Percentiles rank a stretch among this genome's conserved stretches.
Evolutionary conservation across 1,140 invertebrate species (phyloP).

Genomic region (Ceratina japonica): DNA sequence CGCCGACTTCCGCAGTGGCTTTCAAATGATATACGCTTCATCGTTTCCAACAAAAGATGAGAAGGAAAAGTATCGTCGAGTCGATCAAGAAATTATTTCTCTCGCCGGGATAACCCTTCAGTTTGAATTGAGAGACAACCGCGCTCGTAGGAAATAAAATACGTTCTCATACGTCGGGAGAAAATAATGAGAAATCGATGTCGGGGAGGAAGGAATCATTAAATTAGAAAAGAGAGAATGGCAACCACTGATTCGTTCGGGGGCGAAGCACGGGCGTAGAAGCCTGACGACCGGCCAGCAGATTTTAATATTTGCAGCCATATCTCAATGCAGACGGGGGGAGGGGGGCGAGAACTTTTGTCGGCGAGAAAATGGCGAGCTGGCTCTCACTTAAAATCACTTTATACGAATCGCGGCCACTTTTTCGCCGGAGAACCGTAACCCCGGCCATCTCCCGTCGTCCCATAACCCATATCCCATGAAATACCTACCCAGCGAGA

Average conservation of each 20-base stretch:
- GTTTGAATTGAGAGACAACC: not conserved
- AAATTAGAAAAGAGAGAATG: conserved; percentile 13
- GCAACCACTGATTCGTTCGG: conserved; percentile 36
- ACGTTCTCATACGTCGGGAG: too few species aligned
- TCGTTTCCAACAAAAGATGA: not conserved
- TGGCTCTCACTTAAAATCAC: conserved; percentile 71
- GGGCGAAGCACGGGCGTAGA: not conserved
- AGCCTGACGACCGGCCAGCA: conserved; percentile 54
- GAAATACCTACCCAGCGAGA: conserved; percentile 56
- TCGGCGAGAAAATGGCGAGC: conserved; percentile 45
- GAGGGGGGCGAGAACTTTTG: conserved; percentile 60
- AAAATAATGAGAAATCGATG: not conserved
- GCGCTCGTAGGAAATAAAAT: not conserved
- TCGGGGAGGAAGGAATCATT: not conserved
- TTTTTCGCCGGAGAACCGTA: conserved; percentile 53
- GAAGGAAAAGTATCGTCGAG: not conserved
- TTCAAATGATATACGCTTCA: conserved; percentile 11
- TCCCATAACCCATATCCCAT: conserved; percentile 57
- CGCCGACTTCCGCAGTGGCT: conserved; percentile 29
- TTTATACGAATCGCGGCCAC: conserved; percentile 68
- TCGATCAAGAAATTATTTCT: not conserved
- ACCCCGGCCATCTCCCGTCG: not conserved
- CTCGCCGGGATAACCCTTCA: not conserved
- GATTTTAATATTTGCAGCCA: conserved; percentile 75
- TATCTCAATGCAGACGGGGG: conserved; percentile 62